Percentiles rank a stretch among this genome's conserved stretches.
Conservation (phyloP, 2,888 invertebrate genomes). For the Glaucopsyche alexis region DNA sequence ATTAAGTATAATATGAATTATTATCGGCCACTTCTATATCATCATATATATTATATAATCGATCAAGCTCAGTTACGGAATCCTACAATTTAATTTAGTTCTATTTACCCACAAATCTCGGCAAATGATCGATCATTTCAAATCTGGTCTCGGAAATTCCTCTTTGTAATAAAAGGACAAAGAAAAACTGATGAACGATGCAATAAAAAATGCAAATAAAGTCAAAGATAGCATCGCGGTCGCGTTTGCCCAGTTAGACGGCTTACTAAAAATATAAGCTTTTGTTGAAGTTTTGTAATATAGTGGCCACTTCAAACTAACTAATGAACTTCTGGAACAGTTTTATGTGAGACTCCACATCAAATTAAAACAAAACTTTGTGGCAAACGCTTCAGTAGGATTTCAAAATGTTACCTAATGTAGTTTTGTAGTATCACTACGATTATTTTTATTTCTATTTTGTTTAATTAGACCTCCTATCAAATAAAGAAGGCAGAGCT, state of each 20-base stretch:
- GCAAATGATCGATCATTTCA: neutral
- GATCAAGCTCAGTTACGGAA: too few relatives aligned
- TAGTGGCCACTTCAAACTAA: conserved; percentile 19
- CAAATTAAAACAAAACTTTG: conserved; percentile 15
- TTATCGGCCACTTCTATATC: too few relatives aligned
- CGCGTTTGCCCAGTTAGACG: neutral
- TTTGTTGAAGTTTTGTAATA: conserved; percentile 16
- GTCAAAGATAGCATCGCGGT: conserved; percentile 13
- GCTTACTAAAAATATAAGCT: conserved; percentile 2
- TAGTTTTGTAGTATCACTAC: neutral
- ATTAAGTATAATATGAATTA: too few relatives aligned
- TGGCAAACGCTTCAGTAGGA: neutral
- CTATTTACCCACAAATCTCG: neutral
- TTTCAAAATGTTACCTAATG: conserved; percentile 6
- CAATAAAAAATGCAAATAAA: conserved; percentile 22
- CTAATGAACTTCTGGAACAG: neutral
- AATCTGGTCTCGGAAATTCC: neutral
- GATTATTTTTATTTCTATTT: too few relatives aligned
- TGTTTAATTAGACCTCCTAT: too few relatives aligned
- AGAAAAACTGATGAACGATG: conserved; percentile 9
- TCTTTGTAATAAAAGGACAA: neutral
- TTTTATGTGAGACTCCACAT: conserved; percentile 8
- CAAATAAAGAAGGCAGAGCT: too few relatives aligned
- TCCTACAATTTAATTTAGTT: too few relatives aligned
- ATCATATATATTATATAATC: too few relatives aligned